Conservation (phyloP, 2,797 vertebrate genomes). For the Anguilla megastoma region DNA sequence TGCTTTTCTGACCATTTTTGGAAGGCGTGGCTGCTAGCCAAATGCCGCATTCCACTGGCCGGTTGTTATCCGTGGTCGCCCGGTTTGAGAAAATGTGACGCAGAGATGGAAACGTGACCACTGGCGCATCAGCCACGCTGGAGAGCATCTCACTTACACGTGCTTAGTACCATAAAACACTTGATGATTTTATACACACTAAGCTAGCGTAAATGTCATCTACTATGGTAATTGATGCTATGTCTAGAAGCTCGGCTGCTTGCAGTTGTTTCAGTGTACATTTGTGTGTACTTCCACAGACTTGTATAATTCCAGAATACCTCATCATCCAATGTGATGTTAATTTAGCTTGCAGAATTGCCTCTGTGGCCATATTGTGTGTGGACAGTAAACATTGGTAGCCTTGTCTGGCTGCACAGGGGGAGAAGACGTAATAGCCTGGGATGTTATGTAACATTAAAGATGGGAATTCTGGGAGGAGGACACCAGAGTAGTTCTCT, state of each 20-base stretch:
- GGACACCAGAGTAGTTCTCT: background rate
- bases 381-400: background rate
- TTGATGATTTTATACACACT: background rate
- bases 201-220: background rate
- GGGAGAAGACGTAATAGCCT: background rate
- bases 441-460: background rate
- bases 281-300: background rate
- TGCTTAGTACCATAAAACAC: background rate
- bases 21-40: background rate
- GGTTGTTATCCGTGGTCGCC: background rate
- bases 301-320: background rate
- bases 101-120: constrained; percentile 28
- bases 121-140: constrained; percentile 18
- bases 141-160: background rate
- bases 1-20: background rate
- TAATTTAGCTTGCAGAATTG: background rate
- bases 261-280: too few relatives aligned
- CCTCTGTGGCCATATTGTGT: background rate
- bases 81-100: constrained; percentile 19
- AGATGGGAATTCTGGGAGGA: background rate
- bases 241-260: background rate
- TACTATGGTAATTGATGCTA: background rate
- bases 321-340: background rate
- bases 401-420: background rate
- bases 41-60: background rate